Base-by-base conservation (phyloP, 2,113 vertebrate genomes). In the Puntigrus tetrazona region DNA sequence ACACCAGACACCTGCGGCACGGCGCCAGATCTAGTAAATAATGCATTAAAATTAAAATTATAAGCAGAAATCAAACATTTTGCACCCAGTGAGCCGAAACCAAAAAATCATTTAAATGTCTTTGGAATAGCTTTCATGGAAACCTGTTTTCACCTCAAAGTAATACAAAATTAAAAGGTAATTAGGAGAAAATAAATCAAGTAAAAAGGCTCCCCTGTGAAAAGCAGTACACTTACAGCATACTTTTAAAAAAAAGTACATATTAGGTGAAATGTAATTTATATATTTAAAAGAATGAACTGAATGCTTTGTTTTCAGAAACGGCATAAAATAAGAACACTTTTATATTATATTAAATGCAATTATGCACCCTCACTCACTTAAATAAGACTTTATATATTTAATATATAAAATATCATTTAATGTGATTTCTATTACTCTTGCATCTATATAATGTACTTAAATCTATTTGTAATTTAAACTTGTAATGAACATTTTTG, bases 271-370 rank as follows among this genome's bases (percentile, higher is more conserved):
- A 57, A 20, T 57, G 45, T 4, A 47, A 11, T 47, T 16, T n/a
- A n/a, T n/a, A n/a, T n/a, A n/a, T n/a, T n/a, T 47, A 47, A 45
- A 14, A 45, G n/a, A 13, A 27, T 61, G 13, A 61, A 61, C 13
- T 61, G 9, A 27, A 65, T 20, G 16, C 29, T 18, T 20, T 34
- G 65, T 69, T 69, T 69, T 69, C 18, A 67, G 31, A n/a, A n/a
- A n/a, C n/a, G n/a, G n/a, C n/a, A n/a, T n/a, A n/a, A n/a, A n/a
- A n/a, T n/a, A n/a, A n/a, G n/a, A n/a, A n/a, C n/a, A n/a, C n/a
- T n/a, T n/a, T n/a, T n/a, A n/a, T n/a, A n/a, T n/a, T 57, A 57
- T n/a, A 57, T 57, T 57, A n/a, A 52, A 57, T 57, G 57, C 57
- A 59, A 13, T 59, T 59, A 59, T 10, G n/a, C n/a, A n/a, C n/a